Evolutionary conservation across 2,113 vertebrate species (phyloP).

Genomic region (Engraulis encrasicolus): DNA sequence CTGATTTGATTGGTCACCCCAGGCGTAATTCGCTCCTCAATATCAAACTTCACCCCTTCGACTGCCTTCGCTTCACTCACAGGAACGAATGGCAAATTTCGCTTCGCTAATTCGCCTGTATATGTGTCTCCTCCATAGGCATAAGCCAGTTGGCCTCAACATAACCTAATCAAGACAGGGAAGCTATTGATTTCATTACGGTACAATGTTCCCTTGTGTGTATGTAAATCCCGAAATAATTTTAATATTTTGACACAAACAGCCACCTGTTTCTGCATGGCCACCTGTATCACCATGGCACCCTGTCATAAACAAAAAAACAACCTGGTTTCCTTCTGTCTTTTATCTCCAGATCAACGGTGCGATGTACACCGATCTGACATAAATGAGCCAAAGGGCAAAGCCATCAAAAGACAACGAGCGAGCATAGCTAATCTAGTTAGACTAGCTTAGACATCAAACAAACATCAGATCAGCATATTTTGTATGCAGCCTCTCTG

Average conservation of each 20-base stretch:
- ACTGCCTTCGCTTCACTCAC: no score
- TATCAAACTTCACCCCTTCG: no score
- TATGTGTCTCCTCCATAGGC: no score
- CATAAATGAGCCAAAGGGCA: not conserved
- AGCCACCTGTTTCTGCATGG: no score
- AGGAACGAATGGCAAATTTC: no score
- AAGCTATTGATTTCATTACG: not conserved
- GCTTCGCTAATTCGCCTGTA: no score
- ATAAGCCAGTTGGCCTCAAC: not conserved
- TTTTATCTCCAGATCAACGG: not conserved
- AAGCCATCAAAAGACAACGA: not conserved
- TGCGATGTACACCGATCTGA: not conserved
- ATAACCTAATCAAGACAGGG: not conserved
- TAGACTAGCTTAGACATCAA: not conserved
- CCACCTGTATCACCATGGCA: not conserved
- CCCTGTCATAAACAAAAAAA: not conserved
- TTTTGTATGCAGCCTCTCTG: not conserved
- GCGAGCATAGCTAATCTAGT: not conserved
- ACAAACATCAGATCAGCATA: constrained; percentile 11
- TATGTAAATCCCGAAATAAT: not conserved
- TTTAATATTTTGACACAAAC: not conserved
- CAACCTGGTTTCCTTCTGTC: no score
- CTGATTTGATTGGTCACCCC: no score
- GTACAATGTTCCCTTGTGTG: not conserved
- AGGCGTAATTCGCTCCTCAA: no score